These are phyloP conservation scores for Gallinago jamesoni DNA, from an alignment of 2,113 vertebrate species.

Conservation along the genomic window DNA sequence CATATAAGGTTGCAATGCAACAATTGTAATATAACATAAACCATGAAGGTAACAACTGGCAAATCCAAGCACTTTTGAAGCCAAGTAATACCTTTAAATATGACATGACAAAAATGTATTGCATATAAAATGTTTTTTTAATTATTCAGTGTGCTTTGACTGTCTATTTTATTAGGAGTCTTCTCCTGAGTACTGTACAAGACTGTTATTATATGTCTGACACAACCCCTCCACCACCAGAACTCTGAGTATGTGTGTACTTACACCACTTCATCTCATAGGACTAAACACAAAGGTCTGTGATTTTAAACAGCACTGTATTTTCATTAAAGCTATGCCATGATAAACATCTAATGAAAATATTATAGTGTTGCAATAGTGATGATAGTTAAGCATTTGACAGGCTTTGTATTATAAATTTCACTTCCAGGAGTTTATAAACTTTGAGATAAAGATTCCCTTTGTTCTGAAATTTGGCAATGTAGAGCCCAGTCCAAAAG, in stretches of 20 bases:
- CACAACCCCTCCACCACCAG: background rate
- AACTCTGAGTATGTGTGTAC: background rate
- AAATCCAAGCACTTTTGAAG: constrained; percentile 22
- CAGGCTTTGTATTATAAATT: background rate
- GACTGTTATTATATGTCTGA: background rate
- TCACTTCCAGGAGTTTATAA: background rate
- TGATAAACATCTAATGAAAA: background rate
- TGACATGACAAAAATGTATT: background rate
- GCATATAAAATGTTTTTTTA: background rate
- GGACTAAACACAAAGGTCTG: background rate
- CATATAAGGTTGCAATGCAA: background rate
- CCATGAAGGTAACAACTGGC: background rate
- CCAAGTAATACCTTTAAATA: constrained; percentile 22
- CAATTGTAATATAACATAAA: constrained; percentile 9
- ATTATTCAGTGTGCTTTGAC: constrained; percentile 24
- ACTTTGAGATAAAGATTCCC: background rate
- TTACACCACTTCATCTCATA: background rate
- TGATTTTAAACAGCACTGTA: background rate
- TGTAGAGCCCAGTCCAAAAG: background rate
- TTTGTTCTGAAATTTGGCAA: constrained; percentile 6
- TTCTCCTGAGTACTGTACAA: background rate
- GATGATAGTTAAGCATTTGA: background rate
- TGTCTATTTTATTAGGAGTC: background rate
- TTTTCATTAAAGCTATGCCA: background rate
- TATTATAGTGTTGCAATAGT: background rate